A percentile compares a stretch with the other conserved stretches of the same genome.
Conservation (phyloP, 2,113 vertebrate species). For the Cynoglossus semilaevis region DNA sequence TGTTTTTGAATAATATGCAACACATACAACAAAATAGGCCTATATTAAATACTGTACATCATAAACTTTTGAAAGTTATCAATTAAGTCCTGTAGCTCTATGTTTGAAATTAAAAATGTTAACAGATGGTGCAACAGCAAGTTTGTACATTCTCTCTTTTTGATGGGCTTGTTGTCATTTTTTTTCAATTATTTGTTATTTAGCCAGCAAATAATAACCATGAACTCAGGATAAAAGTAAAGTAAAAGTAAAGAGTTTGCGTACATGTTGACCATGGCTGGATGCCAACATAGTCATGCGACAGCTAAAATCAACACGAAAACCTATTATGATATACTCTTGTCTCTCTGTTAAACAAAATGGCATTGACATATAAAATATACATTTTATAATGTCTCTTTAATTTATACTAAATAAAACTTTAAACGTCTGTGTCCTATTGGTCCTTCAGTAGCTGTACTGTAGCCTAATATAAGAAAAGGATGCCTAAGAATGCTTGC, state of each 20-base stretch:
- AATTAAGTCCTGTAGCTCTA: slow-evolving; percentile 91
- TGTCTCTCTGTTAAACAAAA: slow-evolving; percentile 83
- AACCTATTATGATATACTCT: slow-evolving; percentile 87
- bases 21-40: slow-evolving; percentile 99
- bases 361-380: slow-evolving; percentile 97
- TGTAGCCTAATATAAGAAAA: slow-evolving; percentile 84
- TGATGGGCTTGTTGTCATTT: slow-evolving; percentile 82
- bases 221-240: slow-evolving; percentile 67
- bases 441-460: slow-evolving; percentile 84
- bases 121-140: slow-evolving; percentile 87
- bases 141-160: slow-evolving; percentile 94
- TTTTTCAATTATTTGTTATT: slow-evolving; percentile 73
- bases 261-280: slow-evolving; percentile 57
- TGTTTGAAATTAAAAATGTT: slow-evolving; percentile 88
- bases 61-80: slow-evolving; percentile 91
- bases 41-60: slow-evolving; percentile 99
- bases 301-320: slow-evolving; percentile 90
- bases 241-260: slow-evolving; percentile 43
- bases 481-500: slow-evolving; percentile 81
- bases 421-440: slow-evolving; percentile 83
- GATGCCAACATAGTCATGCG: slow-evolving; percentile 87
- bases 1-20: slow-evolving; percentile 97
- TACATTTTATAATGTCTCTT: slow-evolving; percentile 84
- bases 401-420: slow-evolving; percentile 92
- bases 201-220: slow-evolving; percentile 68